Evolutionary conservation across 2,113 vertebrate genomes (phyloP).

Genomic region (Apistogramma diplotaenia): DNA sequence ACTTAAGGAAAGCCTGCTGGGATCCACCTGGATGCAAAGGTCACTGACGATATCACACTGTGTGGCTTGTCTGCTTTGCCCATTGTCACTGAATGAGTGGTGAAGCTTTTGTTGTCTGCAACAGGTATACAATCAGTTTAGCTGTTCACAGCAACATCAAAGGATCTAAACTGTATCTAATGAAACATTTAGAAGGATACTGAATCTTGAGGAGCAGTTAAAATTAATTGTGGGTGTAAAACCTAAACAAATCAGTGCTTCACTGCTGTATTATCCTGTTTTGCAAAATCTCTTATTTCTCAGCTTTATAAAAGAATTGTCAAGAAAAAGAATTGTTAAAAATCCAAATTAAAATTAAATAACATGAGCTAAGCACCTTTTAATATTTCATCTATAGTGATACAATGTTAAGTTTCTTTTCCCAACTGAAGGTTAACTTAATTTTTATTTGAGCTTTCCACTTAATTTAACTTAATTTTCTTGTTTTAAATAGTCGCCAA

Average conservation of each 20-base stretch:
- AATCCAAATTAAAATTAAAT: background rate
- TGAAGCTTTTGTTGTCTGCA: background rate
- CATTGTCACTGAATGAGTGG: background rate
- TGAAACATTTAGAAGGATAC: background rate
- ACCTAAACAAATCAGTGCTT: background rate
- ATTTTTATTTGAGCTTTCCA: background rate
- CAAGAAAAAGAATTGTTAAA: background rate
- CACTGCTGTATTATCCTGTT: too few relatives aligned
- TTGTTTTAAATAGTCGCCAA: background rate
- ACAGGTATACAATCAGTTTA: background rate
- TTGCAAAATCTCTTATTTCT: background rate
- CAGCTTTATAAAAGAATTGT: background rate
- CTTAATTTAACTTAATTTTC: background rate
- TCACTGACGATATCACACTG: slow-evolving; percentile 17
- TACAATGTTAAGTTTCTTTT: too few relatives aligned
- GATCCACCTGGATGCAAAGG: slow-evolving; percentile 26
- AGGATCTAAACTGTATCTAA: rapidly evolving
- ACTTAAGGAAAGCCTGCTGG: background rate
- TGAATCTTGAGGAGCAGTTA: background rate
- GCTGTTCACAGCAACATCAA: background rate
- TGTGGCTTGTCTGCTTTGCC: background rate
- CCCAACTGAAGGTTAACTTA: background rate
- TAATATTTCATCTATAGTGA: too few relatives aligned
- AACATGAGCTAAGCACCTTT: too few relatives aligned
- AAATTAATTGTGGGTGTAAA: background rate